Conservation (phyloP, 2,888 invertebrate species). For the Conistra vaccinii region DNA sequence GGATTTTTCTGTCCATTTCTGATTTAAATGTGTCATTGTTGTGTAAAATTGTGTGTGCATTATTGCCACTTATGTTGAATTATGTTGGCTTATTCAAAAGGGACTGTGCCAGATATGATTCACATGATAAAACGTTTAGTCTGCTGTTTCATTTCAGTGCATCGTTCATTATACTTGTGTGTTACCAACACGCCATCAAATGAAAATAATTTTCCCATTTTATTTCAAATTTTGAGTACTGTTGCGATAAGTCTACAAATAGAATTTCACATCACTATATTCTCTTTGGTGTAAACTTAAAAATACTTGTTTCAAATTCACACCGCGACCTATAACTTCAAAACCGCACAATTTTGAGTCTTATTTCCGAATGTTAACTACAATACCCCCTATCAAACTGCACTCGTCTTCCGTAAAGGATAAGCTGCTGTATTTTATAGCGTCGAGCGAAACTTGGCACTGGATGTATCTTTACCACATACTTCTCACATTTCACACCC, state of each 20-base stretch:
- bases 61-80: constrained; percentile 24
- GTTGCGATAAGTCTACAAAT: neutral
- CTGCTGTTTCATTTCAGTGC: neutral
- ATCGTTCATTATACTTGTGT: neutral
- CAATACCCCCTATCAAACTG: constrained; percentile 14
- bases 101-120: constrained; percentile 1
- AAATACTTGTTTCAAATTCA: constrained; percentile 3
- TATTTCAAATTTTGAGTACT: neutral
- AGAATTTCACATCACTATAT: neutral
- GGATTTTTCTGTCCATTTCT: constrained; percentile 32
- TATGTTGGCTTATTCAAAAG: constrained; percentile 20
- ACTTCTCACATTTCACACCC: constrained; percentile 29
- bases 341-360: neutral
- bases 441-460: constrained; percentile 21
- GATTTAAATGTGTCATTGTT: constrained; percentile 42
- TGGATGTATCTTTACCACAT: constrained; percentile 19
- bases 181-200: neutral
- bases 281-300: neutral
- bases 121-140: neutral
- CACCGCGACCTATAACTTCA: neutral
- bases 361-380: constrained; percentile 12
- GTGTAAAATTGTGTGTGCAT: constrained; percentile 28
- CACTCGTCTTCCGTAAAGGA: constrained; percentile 15
- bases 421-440: constrained; percentile 34
- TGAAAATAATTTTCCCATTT: neutral